Evolutionary conservation across 2,888 invertebrate genomes (phyloP).

Genomic region (Aphidius colemani): DNA sequence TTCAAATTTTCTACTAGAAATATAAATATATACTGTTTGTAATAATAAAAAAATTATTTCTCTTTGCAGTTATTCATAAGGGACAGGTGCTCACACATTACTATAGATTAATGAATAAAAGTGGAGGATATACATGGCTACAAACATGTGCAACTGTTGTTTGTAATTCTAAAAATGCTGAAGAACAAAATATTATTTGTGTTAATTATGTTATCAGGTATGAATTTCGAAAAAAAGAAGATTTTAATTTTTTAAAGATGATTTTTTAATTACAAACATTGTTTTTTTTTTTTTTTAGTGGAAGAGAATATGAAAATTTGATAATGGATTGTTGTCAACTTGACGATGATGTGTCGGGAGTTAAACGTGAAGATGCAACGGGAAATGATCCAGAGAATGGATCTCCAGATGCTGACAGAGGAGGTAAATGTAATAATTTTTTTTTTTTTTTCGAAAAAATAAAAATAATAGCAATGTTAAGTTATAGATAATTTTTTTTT

Average conservation of each 20-base stretch:
- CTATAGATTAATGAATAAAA: constrained; percentile 94
- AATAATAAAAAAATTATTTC: background rate
- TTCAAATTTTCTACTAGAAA: constrained; percentile 17
- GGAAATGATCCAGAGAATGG: constrained; percentile 85
- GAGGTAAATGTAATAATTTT: constrained; percentile 60
- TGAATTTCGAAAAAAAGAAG: constrained; percentile 2
- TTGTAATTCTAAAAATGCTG: constrained; percentile 92
- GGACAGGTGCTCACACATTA: constrained; percentile 96
- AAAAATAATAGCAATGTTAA: constrained; percentile 3
- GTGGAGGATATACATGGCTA: constrained; percentile 95
- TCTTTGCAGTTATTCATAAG: constrained; percentile 85
- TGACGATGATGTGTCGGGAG: constrained; percentile 79
- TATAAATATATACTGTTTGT: no score
- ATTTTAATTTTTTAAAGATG: constrained; percentile 7
- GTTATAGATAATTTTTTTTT: background rate
- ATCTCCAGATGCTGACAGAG: constrained; percentile 83
- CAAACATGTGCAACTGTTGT: constrained; percentile 97
- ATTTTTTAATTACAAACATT: constrained; percentile 3
- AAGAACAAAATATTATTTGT: constrained; percentile 96
- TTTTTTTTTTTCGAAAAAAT: constrained; percentile 3
- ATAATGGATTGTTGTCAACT: constrained; percentile 94
- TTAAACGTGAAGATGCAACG: constrained; percentile 80
- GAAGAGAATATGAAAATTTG: constrained; percentile 85
- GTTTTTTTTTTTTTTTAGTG: constrained; percentile 63
- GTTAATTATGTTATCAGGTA: constrained; percentile 97